Base-by-base conservation (phyloP, 23 tunicate species). In the Corella eumyota region DNA sequence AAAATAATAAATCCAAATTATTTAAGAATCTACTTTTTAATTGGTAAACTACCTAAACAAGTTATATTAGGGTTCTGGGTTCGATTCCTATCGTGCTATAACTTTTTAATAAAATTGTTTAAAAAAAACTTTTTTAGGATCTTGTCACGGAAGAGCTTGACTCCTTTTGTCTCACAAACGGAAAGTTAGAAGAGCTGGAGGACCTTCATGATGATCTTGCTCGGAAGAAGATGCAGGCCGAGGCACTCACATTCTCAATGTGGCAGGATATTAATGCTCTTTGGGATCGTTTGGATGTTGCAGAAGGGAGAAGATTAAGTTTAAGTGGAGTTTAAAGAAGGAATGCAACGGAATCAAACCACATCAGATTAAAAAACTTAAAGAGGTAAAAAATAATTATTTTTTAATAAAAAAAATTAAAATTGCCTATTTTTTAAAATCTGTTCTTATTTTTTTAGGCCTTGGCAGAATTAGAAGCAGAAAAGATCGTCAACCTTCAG, bases 281-380 rank as follows among this genome's bases (percentile, higher is more conserved):
- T 23, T 86, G 95, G 95, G 68, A 86, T 4, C 57, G 95, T 17
- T 50, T 86, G 4, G 95, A 86, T 22, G 66, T 55, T 3, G 35
- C 51, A 15, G 61, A 56, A 0, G 30, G 58, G 2, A 76, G 60
- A 20, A 58, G 86, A 52, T n/a, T n/a, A n/a, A n/a, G n/a, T n/a
- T n/a, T n/a, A n/a, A n/a, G n/a, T 51, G 51, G 4, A 60, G 34
- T 30, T 60, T 66, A 3, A 66, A 51, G 44, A 34, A 59, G 6
- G 13, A 32, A 36, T 77, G 66, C 38, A 60, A 51, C 6, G 95
- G 86, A 11, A 77, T 77, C 7, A 78, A 61, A 38, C 61, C 65
- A 25, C 53, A n/a, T 27, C 66, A 70, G 46, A 66, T 86, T 60
- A 64, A 50, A 46, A 48, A 58, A 2, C 54, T 84, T 4, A 58